A percentile compares a stretch with the other conserved stretches of the same genome.
Conservation (phyloP, 2,113 vertebrate genomes). For the Prolemur simus region DNA sequence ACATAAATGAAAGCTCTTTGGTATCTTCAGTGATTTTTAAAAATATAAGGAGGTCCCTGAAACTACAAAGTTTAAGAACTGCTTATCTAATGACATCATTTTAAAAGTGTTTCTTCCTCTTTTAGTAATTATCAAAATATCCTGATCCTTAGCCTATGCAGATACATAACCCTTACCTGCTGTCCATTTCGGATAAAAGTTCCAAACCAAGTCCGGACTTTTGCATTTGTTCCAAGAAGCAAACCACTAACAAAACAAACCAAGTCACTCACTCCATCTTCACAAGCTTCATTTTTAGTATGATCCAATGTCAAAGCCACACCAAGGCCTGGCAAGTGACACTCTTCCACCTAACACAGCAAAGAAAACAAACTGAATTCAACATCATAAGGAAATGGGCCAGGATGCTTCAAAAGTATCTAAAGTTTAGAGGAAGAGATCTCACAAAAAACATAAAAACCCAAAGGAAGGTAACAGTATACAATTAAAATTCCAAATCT, state of each 20-base stretch:
- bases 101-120: neutral
- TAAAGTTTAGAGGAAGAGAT: neutral
- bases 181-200: constrained; percentile 98
- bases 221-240: constrained; percentile 96
- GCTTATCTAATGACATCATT: neutral
- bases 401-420: neutral
- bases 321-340: constrained; percentile 96
- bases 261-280: constrained; percentile 96
- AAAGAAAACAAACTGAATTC: constrained; percentile 52
- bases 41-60: neutral
- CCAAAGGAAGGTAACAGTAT: neutral
- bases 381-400: neutral
- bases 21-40: neutral
- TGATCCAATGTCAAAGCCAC: constrained; percentile 98
- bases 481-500: neutral
- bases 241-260: constrained; percentile 98
- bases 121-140: neutral
- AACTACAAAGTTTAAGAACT: neutral
- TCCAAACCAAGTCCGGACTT: constrained; percentile 99
- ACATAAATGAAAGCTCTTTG: neutral
- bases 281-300: constrained; percentile 91
- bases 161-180: constrained; percentile 87
- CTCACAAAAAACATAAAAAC: constrained; percentile 43
- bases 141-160: neutral
- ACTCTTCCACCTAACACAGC: constrained; percentile 93